phyloP scores from a whole-genome alignment of 1,140 invertebrate genomes.

The Drosophila orosa region DNA sequence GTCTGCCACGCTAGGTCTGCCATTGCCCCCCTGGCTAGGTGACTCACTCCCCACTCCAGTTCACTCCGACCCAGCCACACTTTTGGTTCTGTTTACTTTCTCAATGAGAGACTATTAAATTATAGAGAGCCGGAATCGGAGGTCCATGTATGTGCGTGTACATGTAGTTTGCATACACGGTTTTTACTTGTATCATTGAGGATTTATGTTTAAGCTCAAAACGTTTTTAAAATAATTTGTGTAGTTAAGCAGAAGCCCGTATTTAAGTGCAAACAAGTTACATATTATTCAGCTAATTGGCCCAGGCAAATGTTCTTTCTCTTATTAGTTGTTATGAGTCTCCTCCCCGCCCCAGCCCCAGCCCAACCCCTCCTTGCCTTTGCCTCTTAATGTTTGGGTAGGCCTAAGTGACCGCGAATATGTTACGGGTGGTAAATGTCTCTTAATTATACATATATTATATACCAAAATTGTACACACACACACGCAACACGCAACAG shows the following conservation, averaged over 20 bases:
- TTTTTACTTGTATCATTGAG: slow-evolving; percentile 66
- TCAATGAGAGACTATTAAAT: slow-evolving; percentile 69
- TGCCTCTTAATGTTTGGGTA: slow-evolving; percentile 26
- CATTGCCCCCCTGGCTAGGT: slow-evolving; percentile 54
- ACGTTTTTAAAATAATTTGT: slow-evolving; percentile 65
- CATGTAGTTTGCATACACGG: slow-evolving; percentile 58
- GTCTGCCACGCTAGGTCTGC: slow-evolving; percentile 58
- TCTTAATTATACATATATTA: slow-evolving; percentile 52
- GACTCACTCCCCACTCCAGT: slow-evolving; percentile 14
- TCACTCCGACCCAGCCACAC: slow-evolving; percentile 29
- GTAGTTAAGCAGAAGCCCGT: slow-evolving; percentile 56
- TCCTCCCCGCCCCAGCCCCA: slow-evolving; percentile 30
- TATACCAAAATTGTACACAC: slow-evolving; percentile 62
- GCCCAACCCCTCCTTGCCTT: slow-evolving; percentile 10
- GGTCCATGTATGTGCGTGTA: slow-evolving; percentile 58
- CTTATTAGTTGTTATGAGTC: slow-evolving; percentile 66
- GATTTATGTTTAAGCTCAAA: slow-evolving; percentile 69
- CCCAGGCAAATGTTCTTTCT: slow-evolving; percentile 52
- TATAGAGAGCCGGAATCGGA: slow-evolving; percentile 45
- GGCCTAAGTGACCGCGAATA: slow-evolving; percentile 33
- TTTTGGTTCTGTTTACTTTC: slow-evolving; percentile 63
- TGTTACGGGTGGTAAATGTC: slow-evolving; percentile 57
- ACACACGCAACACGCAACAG: slow-evolving; percentile 23
- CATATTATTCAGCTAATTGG: slow-evolving; percentile 26
- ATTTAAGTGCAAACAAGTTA: slow-evolving; percentile 60